Evolutionary conservation across 2,797 vertebrate species (phyloP).

Genomic region (Centroberyx gerrardi): DNA sequence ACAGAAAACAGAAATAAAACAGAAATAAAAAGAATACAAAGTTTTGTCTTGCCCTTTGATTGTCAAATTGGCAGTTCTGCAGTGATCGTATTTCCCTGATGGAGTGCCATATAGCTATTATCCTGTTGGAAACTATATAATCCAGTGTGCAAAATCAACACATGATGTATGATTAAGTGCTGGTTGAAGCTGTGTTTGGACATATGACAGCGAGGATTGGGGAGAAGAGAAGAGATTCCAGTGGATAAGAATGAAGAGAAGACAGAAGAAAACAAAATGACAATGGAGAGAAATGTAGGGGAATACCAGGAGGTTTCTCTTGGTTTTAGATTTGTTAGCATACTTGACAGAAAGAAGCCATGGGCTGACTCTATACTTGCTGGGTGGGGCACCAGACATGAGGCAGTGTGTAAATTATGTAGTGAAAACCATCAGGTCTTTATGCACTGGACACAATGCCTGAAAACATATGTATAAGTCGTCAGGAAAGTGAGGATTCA

Average conservation of each 20-base stretch:
- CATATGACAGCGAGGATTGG: neutral
- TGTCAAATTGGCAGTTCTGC: neutral
- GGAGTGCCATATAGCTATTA: neutral
- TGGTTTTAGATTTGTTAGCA: slow-evolving; percentile 49
- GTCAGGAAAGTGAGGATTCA: too few relatives aligned
- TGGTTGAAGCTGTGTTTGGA: slow-evolving; percentile 20
- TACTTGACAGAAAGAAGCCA: slow-evolving; percentile 47
- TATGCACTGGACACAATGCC: slow-evolving; percentile 72
- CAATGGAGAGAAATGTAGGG: slow-evolving; percentile 11
- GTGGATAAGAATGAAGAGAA: slow-evolving; percentile 1
- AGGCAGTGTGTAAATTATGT: slow-evolving; percentile 55
- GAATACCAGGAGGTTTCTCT: slow-evolving; percentile 30
- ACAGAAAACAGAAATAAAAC: slow-evolving; percentile 8
- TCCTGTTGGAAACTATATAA: neutral
- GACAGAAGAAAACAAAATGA: slow-evolving; percentile 15
- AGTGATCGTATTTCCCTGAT: slow-evolving; percentile 7
- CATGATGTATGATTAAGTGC: neutral
- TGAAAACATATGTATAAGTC: slow-evolving; percentile 38
- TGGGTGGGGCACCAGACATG: slow-evolving; percentile 71
- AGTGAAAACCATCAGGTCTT: slow-evolving; percentile 77
- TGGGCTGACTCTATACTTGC: slow-evolving; percentile 64
- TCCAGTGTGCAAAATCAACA: slow-evolving; percentile 26
- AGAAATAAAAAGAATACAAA: neutral
- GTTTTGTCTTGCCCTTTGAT: neutral
- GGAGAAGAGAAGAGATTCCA: slow-evolving; percentile 26